Conservation (phyloP, 2,113 vertebrate species). For the Garra rufa region DNA sequence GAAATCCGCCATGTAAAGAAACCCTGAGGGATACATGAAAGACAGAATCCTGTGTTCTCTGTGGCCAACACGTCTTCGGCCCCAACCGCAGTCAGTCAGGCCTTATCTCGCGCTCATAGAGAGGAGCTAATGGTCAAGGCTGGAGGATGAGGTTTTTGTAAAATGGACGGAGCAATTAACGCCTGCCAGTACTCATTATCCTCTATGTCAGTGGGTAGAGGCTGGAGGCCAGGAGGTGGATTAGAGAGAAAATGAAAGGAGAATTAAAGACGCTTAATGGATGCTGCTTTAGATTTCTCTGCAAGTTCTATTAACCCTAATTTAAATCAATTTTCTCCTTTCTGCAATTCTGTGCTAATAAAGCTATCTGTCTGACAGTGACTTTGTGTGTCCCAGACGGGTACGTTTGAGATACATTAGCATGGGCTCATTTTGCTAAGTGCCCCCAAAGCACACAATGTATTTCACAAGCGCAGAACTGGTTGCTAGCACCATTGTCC, state of each 20-base stretch:
- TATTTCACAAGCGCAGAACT: constrained; percentile 59
- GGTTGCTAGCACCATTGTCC: constrained; percentile 32
- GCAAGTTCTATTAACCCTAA: constrained; percentile 66
- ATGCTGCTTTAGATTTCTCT: constrained; percentile 67
- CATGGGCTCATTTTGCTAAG: constrained; percentile 66
- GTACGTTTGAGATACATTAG: constrained; percentile 59
- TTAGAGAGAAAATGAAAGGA: constrained; percentile 52
- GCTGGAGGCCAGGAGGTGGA: constrained; percentile 60
- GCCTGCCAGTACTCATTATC: constrained; percentile 72
- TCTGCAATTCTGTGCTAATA: constrained; percentile 62
- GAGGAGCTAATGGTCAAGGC: constrained; percentile 61
- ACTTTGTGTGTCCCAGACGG: constrained; percentile 46
- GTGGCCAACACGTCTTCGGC: neutral
- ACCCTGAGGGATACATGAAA: constrained; percentile 54
- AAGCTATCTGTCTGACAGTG: constrained; percentile 60
- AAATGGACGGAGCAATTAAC: constrained; percentile 70
- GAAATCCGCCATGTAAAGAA: constrained; percentile 52
- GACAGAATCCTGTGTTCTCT: constrained; percentile 4
- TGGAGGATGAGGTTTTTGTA: constrained; percentile 54
- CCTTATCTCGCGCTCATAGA: constrained; percentile 39
- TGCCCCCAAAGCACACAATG: constrained; percentile 55
- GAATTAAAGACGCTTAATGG: constrained; percentile 67
- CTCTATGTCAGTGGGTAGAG: constrained; percentile 66
- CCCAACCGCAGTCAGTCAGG: constrained; percentile 3
- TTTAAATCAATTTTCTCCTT: constrained; percentile 65